phyloP scores from a whole-genome alignment of 2,888 invertebrate genomes.

The Ophonus ardosiacus region DNA sequence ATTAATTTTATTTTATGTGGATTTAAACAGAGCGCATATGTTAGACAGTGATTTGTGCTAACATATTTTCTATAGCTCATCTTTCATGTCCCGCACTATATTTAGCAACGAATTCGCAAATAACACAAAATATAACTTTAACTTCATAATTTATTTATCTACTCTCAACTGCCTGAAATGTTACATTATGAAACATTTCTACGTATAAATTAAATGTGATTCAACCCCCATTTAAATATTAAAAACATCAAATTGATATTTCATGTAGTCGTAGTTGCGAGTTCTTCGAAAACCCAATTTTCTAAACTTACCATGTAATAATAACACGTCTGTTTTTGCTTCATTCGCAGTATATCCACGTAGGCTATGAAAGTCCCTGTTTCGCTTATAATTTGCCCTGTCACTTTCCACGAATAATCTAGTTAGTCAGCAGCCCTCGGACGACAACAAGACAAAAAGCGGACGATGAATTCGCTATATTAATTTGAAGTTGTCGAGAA shows the following conservation, averaged over 20 bases:
- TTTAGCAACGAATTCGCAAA: no score
- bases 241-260: slow-evolving; percentile 12
- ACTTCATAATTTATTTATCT: no score
- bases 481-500: not conserved
- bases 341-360: slow-evolving; percentile 4
- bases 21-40: no score
- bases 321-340: slow-evolving; percentile 19
- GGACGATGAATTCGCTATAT: slow-evolving; percentile 21
- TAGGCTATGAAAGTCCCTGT: not conserved
- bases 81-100: no score
- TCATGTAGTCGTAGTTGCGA: not conserved
- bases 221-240: no score
- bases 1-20: no score
- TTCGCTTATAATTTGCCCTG: slow-evolving; percentile 28
- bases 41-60: no score
- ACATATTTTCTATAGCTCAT: no score
- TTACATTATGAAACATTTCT: no score
- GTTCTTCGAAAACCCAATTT: not conserved
- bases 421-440: not conserved
- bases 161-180: no score
- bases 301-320: slow-evolving; percentile 10
- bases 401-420: slow-evolving; percentile 18
- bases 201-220: no score
- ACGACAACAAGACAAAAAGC: slow-evolving; percentile 4
- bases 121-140: no score